Percentiles rank a stretch among this genome's conserved stretches.
These are phyloP conservation scores for Sinonovacula constricta DNA, from an alignment of 1,140 invertebrate species.

Conservation along the genomic window DNA sequence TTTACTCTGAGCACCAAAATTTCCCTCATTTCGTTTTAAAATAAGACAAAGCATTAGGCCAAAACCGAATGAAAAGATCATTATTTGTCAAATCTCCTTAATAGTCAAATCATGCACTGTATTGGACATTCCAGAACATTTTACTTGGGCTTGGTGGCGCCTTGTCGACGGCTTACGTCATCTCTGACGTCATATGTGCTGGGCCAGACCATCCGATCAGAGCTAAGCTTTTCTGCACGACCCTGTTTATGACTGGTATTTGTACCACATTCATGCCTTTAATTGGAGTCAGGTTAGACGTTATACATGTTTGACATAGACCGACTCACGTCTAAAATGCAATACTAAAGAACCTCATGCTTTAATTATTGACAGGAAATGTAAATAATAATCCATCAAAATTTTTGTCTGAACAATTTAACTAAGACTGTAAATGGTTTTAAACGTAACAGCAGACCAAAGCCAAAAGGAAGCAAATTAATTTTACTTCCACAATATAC, in stretches of 20 bases:
- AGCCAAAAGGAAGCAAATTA: too few species aligned
- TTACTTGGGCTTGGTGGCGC: slow-evolving; percentile 51
- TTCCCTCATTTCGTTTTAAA: background rate
- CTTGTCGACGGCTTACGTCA: slow-evolving; percentile 53
- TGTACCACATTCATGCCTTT: slow-evolving; percentile 57
- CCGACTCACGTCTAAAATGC: too few species aligned
- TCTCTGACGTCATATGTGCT: slow-evolving; percentile 60
- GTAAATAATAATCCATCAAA: too few species aligned
- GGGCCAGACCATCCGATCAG: slow-evolving; percentile 58
- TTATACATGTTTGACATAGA: too few species aligned
- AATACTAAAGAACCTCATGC: too few species aligned
- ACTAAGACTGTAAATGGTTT: too few species aligned
- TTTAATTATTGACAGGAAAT: too few species aligned
- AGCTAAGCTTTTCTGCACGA: slow-evolving; percentile 62
- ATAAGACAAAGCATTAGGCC: background rate
- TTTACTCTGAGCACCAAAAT: background rate
- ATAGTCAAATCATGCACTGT: background rate
- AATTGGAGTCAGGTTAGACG: slow-evolving; percentile 62
- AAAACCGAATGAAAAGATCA: background rate
- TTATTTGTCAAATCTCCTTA: background rate
- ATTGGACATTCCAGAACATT: slow-evolving; percentile 53
- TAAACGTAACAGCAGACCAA: too few species aligned
- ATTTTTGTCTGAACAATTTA: too few species aligned
- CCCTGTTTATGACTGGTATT: slow-evolving; percentile 65
- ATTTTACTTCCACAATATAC: too few species aligned